Conservation (phyloP, 2,113 vertebrate genomes). For the Ptilonorhynchus violaceus region DNA sequence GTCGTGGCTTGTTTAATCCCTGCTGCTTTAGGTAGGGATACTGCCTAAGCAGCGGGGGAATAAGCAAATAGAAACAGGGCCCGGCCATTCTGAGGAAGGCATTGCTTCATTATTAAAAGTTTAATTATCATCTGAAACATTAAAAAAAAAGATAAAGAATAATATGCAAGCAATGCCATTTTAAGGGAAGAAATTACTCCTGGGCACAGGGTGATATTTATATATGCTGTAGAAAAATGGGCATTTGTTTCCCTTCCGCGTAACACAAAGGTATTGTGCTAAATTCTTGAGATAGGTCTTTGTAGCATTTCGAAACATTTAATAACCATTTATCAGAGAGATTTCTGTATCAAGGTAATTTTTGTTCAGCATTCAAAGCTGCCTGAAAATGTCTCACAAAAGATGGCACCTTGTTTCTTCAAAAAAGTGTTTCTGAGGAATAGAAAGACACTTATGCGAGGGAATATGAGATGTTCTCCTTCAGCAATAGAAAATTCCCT, state of each 20-base stretch:
- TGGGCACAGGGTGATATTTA: not conserved
- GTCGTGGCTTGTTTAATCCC: conserved; percentile 13
- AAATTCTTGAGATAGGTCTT: not conserved
- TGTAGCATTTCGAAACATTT: not conserved
- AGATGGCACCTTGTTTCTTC: not conserved
- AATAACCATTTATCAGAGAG: not conserved
- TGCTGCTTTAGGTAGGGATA: not conserved
- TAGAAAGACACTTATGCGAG: not conserved
- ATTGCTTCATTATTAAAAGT: conserved; percentile 44
- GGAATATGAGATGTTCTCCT: not conserved
- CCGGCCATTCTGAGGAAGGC: not conserved
- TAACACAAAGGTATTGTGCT: not conserved
- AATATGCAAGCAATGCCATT: not conserved
- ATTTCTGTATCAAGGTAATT: not conserved
- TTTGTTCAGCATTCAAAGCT: not conserved
- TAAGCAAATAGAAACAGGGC: not conserved
- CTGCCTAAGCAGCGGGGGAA: conserved; percentile 9
- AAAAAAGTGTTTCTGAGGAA: not conserved
- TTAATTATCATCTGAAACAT: conserved; percentile 20
- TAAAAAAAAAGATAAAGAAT: not conserved
- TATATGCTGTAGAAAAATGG: not conserved
- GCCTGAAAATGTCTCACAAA: not conserved
- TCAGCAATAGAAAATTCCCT: not conserved
- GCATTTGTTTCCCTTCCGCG: not conserved
- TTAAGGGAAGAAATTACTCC: not conserved